phyloP scores from a whole-genome alignment of 2,888 invertebrate species.

The Lasioglossum villosulum region DNA sequence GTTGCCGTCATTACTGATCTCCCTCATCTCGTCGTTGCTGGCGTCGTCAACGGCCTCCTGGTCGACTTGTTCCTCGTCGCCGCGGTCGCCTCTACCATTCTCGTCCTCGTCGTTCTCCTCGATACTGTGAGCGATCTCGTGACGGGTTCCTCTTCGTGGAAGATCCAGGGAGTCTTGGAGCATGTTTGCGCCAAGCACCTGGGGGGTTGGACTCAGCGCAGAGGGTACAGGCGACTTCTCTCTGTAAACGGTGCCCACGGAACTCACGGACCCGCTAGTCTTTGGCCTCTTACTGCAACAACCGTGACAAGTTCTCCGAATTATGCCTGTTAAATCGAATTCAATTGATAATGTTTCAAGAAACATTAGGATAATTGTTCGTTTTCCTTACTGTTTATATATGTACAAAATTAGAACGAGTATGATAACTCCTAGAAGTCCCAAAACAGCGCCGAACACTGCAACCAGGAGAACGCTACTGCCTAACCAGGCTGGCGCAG shows the following conservation, averaged over 20 bases:
- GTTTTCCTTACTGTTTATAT: constrained; percentile 88
- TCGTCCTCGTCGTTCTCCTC: constrained; percentile 78
- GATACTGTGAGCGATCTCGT: constrained; percentile 80
- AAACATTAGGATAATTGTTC: neutral
- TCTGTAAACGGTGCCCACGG: constrained; percentile 80
- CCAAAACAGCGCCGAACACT: constrained; percentile 90
- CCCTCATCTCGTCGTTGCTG: constrained; percentile 6
- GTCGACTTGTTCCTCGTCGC: constrained; percentile 78
- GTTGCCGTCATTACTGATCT: constrained; percentile 66
- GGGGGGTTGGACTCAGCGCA: constrained; percentile 80
- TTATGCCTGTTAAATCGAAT: neutral
- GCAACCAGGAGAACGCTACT: constrained; percentile 86
- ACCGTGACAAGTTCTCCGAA: neutral
- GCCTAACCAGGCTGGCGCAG: constrained; percentile 85
- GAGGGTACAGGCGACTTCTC: constrained; percentile 82
- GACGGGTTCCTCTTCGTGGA: constrained; percentile 82
- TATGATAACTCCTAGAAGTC: constrained; percentile 91
- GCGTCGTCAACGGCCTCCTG: constrained; percentile 43
- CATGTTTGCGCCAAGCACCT: constrained; percentile 86
- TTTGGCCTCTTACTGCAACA: constrained; percentile 79
- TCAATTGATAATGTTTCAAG: too few relatives aligned
- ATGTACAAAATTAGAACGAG: constrained; percentile 91
- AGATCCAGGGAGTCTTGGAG: constrained; percentile 84
- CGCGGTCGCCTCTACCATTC: constrained; percentile 74
- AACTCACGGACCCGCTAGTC: constrained; percentile 80